phyloP scores from a whole-genome alignment of 2,113 vertebrate genomes.

The Ciconia boyciana region DNA sequence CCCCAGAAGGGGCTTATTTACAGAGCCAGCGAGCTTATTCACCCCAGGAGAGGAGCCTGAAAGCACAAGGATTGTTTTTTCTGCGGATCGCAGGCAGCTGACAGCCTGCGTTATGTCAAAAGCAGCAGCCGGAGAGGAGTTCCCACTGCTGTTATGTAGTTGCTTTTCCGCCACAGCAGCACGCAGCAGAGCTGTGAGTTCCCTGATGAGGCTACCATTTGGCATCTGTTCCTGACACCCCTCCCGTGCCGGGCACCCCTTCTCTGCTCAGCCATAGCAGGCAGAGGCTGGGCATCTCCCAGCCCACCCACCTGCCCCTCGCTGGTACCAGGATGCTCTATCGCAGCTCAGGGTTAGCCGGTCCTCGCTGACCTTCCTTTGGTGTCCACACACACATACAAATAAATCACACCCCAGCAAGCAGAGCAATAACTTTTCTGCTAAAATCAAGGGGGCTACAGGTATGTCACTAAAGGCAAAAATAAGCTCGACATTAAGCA shows the following conservation, averaged over 20 bases:
- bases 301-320: not conserved
- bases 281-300: not conserved
- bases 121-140: not conserved
- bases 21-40: not conserved
- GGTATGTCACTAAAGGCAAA: not conserved
- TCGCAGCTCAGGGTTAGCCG: not conserved
- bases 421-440: not conserved
- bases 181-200: not conserved
- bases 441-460: not conserved
- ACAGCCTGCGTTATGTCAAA: not conserved
- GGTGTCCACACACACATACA: not conserved
- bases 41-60: not conserved
- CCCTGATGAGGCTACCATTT: not conserved
- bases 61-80: not conserved
- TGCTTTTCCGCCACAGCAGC: not conserved
- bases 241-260: not conserved
- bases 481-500: not conserved
- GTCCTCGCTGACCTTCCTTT: not conserved
- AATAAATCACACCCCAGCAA: not conserved
- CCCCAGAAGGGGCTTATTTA: not conserved
- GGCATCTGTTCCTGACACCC: not conserved
- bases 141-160: not conserved
- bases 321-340: not conserved
- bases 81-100: not conserved
- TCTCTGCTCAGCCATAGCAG: not conserved